These are phyloP conservation scores for Nemotelus nigrinus DNA, from an alignment of 2,888 invertebrate species.

Conservation along the genomic window DNA sequence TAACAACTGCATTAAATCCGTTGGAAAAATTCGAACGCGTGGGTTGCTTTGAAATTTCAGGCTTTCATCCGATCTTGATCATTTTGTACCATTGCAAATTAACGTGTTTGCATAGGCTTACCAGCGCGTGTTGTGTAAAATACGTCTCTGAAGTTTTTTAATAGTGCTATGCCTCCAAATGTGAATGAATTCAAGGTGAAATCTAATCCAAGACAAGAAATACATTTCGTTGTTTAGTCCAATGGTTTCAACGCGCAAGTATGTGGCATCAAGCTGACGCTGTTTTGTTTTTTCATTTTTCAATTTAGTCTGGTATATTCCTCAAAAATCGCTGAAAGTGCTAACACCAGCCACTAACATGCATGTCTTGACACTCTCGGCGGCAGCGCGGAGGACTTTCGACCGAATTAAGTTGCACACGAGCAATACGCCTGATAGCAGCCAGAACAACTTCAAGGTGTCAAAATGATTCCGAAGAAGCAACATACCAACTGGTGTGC, in stretches of 20 bases:
- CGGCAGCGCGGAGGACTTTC: neutral
- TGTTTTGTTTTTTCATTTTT: neutral
- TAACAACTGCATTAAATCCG: too few species aligned
- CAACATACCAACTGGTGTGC: conserved; percentile 32
- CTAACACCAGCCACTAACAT: conserved; percentile 21
- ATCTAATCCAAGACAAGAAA: neutral
- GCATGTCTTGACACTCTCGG: conserved; percentile 27
- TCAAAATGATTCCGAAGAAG: conserved; percentile 26
- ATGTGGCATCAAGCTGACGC: neutral
- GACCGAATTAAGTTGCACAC: neutral
- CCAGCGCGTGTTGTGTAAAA: too few species aligned
- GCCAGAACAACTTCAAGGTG: neutral
- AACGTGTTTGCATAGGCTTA: too few species aligned
- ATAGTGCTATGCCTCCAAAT: too few species aligned
- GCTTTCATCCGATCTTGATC: too few species aligned
- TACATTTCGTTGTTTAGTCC: too few species aligned
- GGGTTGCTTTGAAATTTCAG: too few species aligned
- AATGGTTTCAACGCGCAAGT: too few species aligned
- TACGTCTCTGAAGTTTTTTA: too few species aligned
- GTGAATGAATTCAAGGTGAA: neutral
- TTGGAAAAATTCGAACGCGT: too few species aligned
- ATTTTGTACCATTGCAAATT: too few species aligned
- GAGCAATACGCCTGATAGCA: neutral
- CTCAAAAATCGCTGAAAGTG: conserved; percentile 13
- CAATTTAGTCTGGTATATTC: neutral